A percentile compares a stretch with the other conserved stretches of the same genome.
Evolutionary conservation across 2,888 invertebrate species (phyloP).

Genomic region (Nephrotoma appendiculata): DNA sequence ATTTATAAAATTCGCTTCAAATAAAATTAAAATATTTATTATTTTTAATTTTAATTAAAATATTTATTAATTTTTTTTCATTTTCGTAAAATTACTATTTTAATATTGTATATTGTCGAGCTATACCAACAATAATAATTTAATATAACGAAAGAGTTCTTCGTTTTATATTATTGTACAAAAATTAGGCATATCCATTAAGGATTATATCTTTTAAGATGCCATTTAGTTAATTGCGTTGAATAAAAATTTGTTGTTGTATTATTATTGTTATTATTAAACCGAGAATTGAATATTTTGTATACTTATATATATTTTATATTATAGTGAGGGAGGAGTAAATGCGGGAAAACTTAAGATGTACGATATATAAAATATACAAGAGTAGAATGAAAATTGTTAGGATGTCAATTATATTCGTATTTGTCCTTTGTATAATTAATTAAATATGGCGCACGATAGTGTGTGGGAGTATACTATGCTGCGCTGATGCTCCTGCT

Average conservation of each 20-base stretch:
- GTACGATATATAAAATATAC: not conserved
- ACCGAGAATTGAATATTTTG: not conserved
- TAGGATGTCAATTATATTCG: slow-evolving; percentile 1
- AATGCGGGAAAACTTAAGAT: not conserved
- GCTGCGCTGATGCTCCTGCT: not conserved
- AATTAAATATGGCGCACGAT: not conserved
- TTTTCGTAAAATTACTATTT: not conserved
- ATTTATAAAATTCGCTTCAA: too few relatives aligned
- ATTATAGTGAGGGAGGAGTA: not conserved
- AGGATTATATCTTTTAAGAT: slow-evolving; percentile 21
- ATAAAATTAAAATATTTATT: not conserved
- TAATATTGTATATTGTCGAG: not conserved
- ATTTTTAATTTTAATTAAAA: not conserved
- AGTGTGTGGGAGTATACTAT: not conserved
- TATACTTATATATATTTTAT: not conserved
- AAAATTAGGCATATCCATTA: slow-evolving; percentile 17
- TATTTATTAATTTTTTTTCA: not conserved
- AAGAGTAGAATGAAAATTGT: not conserved
- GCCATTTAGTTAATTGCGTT: slow-evolving; percentile 21
- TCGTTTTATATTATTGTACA: not conserved
- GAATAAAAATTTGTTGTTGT: not conserved
- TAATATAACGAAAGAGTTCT: not conserved
- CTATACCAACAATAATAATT: not conserved
- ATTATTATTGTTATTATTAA: not conserved
- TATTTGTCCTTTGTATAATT: slow-evolving; percentile 1